phyloP scores from a whole-genome alignment of 1,140 invertebrate genomes.

The Papilio machaon region DNA sequence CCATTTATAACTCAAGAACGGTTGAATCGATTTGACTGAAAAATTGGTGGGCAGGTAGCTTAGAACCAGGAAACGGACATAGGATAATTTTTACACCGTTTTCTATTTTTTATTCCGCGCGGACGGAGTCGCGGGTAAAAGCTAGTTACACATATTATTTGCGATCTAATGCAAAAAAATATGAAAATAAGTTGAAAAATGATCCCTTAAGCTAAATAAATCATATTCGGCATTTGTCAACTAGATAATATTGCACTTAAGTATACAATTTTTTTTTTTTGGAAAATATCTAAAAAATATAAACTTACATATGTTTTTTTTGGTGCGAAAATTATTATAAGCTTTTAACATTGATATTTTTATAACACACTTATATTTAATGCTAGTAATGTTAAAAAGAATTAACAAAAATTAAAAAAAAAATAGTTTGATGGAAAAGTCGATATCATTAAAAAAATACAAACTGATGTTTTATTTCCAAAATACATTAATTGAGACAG shows the following conservation, averaged over 20 bases:
- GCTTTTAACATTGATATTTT: slow-evolving; percentile 19
- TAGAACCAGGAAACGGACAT: too few species aligned
- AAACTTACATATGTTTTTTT: slow-evolving; percentile 16
- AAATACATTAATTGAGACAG: neutral
- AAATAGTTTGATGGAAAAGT: neutral
- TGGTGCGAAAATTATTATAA: slow-evolving; percentile 30
- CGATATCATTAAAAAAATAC: neutral
- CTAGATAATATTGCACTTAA: slow-evolving; percentile 12
- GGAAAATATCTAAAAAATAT: slow-evolving; percentile 25
- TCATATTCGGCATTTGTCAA: neutral
- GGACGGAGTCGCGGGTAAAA: too few species aligned
- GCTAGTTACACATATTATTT: neutral
- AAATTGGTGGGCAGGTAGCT: too few species aligned
- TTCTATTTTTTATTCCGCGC: too few species aligned
- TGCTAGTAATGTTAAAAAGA: slow-evolving; percentile 2
- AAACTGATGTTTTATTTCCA: neutral
- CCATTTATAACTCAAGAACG: too few species aligned
- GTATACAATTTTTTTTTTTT: neutral
- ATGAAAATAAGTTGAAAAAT: neutral
- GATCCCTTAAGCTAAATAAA: neutral
- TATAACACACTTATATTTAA: slow-evolving; percentile 19
- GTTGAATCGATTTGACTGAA: too few species aligned
- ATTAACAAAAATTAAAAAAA: neutral
- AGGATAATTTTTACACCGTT: too few species aligned
- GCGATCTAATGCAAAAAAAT: neutral